Evolutionary conservation across 2,797 vertebrate species (phyloP).

Genomic region (Molossus alvarezi): DNA sequence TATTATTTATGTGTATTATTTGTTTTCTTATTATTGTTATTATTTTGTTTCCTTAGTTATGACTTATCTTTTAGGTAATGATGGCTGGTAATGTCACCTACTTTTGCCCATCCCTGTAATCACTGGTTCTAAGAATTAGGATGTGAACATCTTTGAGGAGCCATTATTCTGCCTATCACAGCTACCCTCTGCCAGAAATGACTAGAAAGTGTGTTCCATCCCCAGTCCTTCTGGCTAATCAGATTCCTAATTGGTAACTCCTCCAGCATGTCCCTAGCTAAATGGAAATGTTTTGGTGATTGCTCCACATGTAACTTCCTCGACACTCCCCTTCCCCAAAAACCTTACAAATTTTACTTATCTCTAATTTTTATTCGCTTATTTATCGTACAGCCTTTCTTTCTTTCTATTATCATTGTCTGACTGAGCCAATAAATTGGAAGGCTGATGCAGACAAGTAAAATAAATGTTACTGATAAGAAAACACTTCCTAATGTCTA

Average conservation of each 20-base stretch:
- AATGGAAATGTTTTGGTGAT: not conserved
- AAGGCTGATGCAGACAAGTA: conserved; percentile 63
- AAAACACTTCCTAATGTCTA: conserved; percentile 74
- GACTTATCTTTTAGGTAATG: not conserved
- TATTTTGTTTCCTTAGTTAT: not conserved
- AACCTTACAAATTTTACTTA: conserved; percentile 23
- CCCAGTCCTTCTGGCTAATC: not conserved
- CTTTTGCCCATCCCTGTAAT: not conserved
- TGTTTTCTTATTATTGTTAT: not conserved
- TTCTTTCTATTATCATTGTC: conserved; percentile 36
- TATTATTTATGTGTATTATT: not conserved
- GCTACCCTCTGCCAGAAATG: not conserved
- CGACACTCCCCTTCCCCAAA: not conserved
- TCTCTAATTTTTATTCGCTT: conserved; percentile 35
- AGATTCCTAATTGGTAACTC: conserved; percentile 36
- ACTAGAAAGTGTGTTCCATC: not conserved
- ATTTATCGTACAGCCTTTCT: not conserved
- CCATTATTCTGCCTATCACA: not conserved
- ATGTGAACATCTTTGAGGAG: not conserved
- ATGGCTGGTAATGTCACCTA: not conserved
- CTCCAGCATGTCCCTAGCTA: not conserved
- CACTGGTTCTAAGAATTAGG: not conserved
- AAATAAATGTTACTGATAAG: conserved; percentile 75
- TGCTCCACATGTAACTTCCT: not conserved
- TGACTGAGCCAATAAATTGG: conserved; percentile 61